These are phyloP conservation scores for Sicus ferrugineus DNA, from an alignment of 2,888 invertebrate genomes.

Conservation along the genomic window DNA sequence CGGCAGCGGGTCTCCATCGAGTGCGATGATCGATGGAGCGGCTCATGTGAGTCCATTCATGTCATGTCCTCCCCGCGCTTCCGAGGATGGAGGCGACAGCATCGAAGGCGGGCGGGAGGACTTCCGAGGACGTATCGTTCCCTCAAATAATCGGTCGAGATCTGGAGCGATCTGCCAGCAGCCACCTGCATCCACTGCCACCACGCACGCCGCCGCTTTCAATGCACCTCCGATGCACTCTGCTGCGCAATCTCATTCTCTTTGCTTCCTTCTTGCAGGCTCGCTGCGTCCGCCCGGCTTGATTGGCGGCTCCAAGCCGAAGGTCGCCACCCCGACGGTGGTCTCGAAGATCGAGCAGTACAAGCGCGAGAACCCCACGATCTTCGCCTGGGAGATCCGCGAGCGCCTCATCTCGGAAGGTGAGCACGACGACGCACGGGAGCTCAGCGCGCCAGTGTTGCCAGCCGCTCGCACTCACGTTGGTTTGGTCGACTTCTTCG, in stretches of 20 bases:
- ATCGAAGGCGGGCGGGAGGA: background rate
- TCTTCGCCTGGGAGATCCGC: constrained; percentile 98
- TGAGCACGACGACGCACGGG: constrained; percentile 65
- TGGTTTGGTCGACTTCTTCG: constrained; percentile 48
- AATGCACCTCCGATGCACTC: too few species aligned
- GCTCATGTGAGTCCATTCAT: constrained; percentile 3
- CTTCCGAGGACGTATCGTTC: background rate
- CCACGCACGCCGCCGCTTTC: too few species aligned
- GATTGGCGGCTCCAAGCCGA: constrained; percentile 96
- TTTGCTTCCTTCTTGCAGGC: constrained; percentile 74
- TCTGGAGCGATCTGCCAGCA: background rate
- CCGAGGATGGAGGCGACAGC: too few species aligned
- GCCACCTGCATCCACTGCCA: too few species aligned
- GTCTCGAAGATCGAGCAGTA: constrained; percentile 98
- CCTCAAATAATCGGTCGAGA: background rate
- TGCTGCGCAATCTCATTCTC: too few species aligned
- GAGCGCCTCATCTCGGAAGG: constrained; percentile 96
- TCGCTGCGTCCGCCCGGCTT: constrained; percentile 88
- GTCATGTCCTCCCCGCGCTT: background rate
- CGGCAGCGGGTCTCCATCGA: constrained; percentile 27
- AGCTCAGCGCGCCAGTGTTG: background rate
- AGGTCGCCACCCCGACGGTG: constrained; percentile 96
- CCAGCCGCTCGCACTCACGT: constrained; percentile 2
- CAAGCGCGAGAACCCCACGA: constrained; percentile 97
- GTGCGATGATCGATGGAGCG: constrained; percentile 38